A percentile compares a stretch with the other conserved stretches of the same genome.
These are phyloP conservation scores for Micromys minutus DNA, from an alignment of 2,113 vertebrate genomes.

Conservation along the genomic window DNA sequence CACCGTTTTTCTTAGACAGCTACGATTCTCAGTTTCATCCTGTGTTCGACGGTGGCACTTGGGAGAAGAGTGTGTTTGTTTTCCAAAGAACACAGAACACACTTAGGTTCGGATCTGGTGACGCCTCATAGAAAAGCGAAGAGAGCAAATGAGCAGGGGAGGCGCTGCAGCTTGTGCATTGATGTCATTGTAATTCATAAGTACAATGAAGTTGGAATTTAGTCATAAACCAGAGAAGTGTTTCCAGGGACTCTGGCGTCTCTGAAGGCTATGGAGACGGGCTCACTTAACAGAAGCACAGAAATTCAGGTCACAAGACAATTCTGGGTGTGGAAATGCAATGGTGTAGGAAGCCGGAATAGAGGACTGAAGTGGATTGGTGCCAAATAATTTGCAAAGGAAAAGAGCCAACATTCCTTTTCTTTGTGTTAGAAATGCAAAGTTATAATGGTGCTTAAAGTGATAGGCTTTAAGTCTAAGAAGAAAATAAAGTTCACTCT, in stretches of 20 bases:
- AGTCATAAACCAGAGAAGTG: slow-evolving; percentile 51
- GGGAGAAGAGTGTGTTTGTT: slow-evolving; percentile 4
- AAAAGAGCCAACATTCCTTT: slow-evolving; percentile 27
- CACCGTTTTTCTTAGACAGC: slow-evolving; percentile 41
- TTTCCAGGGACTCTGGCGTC: slow-evolving; percentile 51
- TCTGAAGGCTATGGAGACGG: slow-evolving; percentile 15
- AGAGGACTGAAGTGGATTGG: background rate
- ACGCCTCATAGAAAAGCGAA: slow-evolving; percentile 33
- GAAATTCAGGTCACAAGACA: slow-evolving; percentile 54
- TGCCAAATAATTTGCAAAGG: background rate
- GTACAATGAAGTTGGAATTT: slow-evolving; percentile 58
- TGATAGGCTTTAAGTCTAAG: slow-evolving; percentile 47
- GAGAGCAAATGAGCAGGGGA: slow-evolving; percentile 44
- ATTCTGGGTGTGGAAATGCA: slow-evolving; percentile 36
- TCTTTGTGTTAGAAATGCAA: background rate
- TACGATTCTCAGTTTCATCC: background rate
- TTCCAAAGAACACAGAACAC: background rate
- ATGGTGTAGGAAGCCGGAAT: background rate
- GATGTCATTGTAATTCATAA: slow-evolving; percentile 55
- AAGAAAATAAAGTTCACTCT: slow-evolving; percentile 48
- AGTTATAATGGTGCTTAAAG: slow-evolving; percentile 46
- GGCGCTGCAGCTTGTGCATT: slow-evolving; percentile 37
- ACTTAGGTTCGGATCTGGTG: slow-evolving; percentile 13
- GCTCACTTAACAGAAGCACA: background rate
- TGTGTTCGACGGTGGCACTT: slow-evolving; percentile 25